Conservation (phyloP, 2,113 vertebrate genomes). For the Megaleporinus macrocephalus region DNA sequence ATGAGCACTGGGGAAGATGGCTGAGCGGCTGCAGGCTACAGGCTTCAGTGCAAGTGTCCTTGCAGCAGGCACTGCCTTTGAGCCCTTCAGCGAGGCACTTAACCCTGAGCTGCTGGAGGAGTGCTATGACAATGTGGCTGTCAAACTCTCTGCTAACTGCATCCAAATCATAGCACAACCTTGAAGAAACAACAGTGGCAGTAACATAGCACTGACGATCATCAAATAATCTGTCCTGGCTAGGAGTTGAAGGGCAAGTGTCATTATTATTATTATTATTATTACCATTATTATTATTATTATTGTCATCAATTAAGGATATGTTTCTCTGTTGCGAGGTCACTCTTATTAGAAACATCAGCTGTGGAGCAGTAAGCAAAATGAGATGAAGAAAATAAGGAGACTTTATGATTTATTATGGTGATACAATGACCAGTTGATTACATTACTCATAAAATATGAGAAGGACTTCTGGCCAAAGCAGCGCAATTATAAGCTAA, state of each 20-base stretch:
- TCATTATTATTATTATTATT: slow-evolving; percentile 2
- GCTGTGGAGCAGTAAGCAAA: slow-evolving; percentile 33
- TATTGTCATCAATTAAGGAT: not conserved
- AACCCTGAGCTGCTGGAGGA: not conserved
- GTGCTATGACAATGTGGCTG: not conserved
- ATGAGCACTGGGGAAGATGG: not conserved
- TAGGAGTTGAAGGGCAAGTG: not conserved
- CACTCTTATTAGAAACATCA: not conserved
- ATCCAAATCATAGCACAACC: not conserved
- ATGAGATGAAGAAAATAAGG: slow-evolving; percentile 57
- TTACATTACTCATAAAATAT: slow-evolving; percentile 59
- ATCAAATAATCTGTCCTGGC: not conserved
- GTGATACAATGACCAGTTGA: slow-evolving; percentile 52
- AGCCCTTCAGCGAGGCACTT: not conserved
- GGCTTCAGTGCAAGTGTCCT: not conserved
- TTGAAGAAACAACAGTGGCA: not conserved
- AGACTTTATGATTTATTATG: slow-evolving; percentile 49
- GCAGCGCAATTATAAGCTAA: slow-evolving; percentile 64
- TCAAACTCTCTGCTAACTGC: not conserved
- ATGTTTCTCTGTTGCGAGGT: slow-evolving; percentile 6
- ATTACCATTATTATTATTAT: not conserved
- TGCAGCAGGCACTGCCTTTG: not conserved
- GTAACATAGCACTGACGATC: not conserved
- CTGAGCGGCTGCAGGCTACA: not conserved
- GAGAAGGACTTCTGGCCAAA: slow-evolving; percentile 58